Conservation (phyloP, 1,140 invertebrate species). For the Mamestra configurata region DNA sequence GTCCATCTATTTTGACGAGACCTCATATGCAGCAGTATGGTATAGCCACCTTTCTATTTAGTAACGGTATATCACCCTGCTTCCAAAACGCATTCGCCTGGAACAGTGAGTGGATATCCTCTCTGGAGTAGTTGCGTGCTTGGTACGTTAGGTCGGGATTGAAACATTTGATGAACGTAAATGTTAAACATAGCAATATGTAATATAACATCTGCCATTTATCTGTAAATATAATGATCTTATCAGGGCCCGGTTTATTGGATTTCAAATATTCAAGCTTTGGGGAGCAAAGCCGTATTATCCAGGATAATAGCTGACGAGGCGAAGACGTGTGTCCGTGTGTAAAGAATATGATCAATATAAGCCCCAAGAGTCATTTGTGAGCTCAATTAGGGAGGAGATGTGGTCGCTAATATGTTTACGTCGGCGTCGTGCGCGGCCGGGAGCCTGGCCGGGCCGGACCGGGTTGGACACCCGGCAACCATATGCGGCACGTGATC, state of each 20-base stretch:
- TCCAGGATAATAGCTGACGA: not conserved
- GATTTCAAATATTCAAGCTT: conserved; percentile 20
- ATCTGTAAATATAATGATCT: conserved; percentile 42
- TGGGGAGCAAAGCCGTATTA: conserved; percentile 30
- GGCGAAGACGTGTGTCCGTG: conserved; percentile 7
- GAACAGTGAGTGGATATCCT: not conserved
- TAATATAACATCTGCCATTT: not conserved
- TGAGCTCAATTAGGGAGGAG: conserved; percentile 18
- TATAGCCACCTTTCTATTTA: conserved; percentile 46
- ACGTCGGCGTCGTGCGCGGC: conserved; percentile 1
- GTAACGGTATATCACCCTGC: conserved; percentile 16
- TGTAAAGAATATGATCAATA: conserved; percentile 37
- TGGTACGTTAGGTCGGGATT: not conserved
- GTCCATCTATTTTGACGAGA: too few relatives aligned
- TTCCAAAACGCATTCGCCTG: not conserved
- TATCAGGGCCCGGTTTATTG: conserved; percentile 19
- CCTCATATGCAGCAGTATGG: not conserved
- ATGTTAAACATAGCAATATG: not conserved
- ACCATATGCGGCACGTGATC: not conserved
- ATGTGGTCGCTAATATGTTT: conserved; percentile 17
- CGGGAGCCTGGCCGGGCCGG: not conserved
- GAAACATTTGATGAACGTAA: not conserved
- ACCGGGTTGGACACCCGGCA: not conserved
- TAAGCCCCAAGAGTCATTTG: conserved; percentile 36
- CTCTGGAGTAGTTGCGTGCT: not conserved